Evolutionary conservation across 1,140 invertebrate genomes (phyloP).

Genomic region (Papilio polyxenes): DNA sequence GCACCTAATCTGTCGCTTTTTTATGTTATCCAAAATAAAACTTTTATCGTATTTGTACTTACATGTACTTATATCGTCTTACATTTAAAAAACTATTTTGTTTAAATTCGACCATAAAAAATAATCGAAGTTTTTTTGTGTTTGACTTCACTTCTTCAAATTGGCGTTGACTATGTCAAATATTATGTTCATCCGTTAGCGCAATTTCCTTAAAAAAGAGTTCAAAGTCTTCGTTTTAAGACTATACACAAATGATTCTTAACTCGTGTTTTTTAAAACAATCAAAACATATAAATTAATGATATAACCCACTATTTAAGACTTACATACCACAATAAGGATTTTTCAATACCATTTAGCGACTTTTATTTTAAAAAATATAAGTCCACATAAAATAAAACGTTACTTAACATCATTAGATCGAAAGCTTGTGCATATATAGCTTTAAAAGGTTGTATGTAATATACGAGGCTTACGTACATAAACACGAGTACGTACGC

Average conservation of each 20-base stretch:
- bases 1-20: constrained; percentile 69
- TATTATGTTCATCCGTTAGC: too few species aligned
- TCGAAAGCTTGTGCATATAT: constrained; percentile 65
- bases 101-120: too few species aligned
- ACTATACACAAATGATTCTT: not conserved
- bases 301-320: too few species aligned
- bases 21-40: constrained; percentile 66
- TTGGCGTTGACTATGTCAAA: too few species aligned
- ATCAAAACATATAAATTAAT: too few species aligned
- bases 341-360: constrained; percentile 48
- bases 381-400: constrained; percentile 65
- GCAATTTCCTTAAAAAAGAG: too few species aligned
- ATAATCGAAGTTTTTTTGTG: too few species aligned
- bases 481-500: constrained; percentile 47
- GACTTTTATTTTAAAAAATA: constrained; percentile 56
- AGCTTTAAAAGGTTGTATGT: constrained; percentile 66
- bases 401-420: constrained; percentile 68
- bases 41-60: constrained; percentile 54
- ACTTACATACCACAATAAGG: not conserved
- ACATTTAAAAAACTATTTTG: not conserved
- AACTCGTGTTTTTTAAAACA: not conserved
- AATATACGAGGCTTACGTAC: constrained; percentile 37
- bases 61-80: not conserved
- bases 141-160: too few species aligned
- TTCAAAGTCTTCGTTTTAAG: too few species aligned